Conservation (phyloP, 2,888 invertebrate species). For the Drosophila monieri region DNA sequence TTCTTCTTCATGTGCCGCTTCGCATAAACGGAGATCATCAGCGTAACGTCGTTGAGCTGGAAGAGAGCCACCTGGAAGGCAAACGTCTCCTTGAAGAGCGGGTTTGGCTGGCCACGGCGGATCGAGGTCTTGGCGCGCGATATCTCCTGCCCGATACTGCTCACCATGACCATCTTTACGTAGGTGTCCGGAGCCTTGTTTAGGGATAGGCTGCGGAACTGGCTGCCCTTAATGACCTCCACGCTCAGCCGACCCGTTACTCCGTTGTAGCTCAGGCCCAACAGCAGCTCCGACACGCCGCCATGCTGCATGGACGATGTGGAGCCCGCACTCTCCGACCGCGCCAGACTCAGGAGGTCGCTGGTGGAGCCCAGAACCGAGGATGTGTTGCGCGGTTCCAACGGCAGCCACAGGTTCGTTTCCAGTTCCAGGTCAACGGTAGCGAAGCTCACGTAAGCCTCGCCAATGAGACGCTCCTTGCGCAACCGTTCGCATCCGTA, state of each 20-base stretch:
- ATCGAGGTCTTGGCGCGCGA: constrained; percentile 96
- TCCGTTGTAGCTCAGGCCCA: constrained; percentile 96
- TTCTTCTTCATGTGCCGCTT: constrained; percentile 96
- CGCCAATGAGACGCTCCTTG: constrained; percentile 95
- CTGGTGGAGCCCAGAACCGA: constrained; percentile 86
- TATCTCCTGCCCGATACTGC: constrained; percentile 96
- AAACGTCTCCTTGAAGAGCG: constrained; percentile 97
- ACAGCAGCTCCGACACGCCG: constrained; percentile 94
- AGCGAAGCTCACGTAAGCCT: constrained; percentile 94
- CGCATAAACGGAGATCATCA: constrained; percentile 97
- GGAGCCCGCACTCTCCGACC: constrained; percentile 97
- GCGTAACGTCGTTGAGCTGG: constrained; percentile 96
- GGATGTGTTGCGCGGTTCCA: constrained; percentile 89
- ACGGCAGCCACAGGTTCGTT: constrained; percentile 94
- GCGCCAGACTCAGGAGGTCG: constrained; percentile 91
- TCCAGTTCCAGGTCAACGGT: constrained; percentile 95
- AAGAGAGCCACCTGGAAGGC: constrained; percentile 98
- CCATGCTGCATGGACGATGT: constrained; percentile 95
- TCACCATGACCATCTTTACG: constrained; percentile 95
- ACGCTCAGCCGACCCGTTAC: constrained; percentile 96
- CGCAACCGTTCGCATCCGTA: constrained; percentile 97
- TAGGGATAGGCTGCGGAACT: constrained; percentile 90
- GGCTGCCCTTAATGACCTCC: constrained; percentile 90
- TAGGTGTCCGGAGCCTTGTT: constrained; percentile 96
- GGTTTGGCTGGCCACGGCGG: constrained; percentile 96